Evolutionary conservation across 2,113 vertebrate species (phyloP).

Genomic region (Chelonoidis abingdonii): DNA sequence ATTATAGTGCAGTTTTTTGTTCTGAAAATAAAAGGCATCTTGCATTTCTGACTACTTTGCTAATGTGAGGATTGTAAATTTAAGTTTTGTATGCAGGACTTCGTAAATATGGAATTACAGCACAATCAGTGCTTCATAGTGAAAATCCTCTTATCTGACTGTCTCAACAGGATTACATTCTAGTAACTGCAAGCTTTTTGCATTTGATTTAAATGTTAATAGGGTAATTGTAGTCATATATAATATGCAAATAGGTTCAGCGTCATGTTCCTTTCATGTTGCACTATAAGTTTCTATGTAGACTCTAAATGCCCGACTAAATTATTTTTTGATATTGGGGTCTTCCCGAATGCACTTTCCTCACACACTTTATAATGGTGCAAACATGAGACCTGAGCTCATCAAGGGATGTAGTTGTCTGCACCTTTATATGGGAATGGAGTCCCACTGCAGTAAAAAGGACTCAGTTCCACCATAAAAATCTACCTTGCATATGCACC

Average conservation of each 20-base stretch:
- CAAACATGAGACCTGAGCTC: not conserved
- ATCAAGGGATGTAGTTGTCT: not conserved
- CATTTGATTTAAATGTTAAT: constrained; percentile 8
- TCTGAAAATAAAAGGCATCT: not conserved
- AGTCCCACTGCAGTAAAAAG: not conserved
- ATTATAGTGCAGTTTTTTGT: not conserved
- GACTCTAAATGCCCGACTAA: not conserved
- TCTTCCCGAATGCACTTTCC: not conserved
- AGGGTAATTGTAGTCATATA: not conserved
- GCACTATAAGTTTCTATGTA: not conserved
- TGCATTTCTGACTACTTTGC: not conserved
- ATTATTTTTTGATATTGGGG: not conserved
- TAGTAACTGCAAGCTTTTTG: not conserved
- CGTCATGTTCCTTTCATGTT: not conserved
- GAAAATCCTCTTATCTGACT: constrained; percentile 55
- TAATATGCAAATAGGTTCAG: not conserved
- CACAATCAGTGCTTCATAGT: constrained; percentile 13
- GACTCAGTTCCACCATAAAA: not conserved
- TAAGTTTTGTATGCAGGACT: not conserved
- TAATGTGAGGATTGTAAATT: not conserved
- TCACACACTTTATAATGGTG: not conserved
- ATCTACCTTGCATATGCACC: not conserved
- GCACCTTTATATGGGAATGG: not conserved
- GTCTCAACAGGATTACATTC: constrained; percentile 63
- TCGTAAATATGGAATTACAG: constrained; percentile 39